These are phyloP conservation scores for Mylabris phalerata DNA, from an alignment of 1,140 invertebrate genomes.

Conservation along the genomic window DNA sequence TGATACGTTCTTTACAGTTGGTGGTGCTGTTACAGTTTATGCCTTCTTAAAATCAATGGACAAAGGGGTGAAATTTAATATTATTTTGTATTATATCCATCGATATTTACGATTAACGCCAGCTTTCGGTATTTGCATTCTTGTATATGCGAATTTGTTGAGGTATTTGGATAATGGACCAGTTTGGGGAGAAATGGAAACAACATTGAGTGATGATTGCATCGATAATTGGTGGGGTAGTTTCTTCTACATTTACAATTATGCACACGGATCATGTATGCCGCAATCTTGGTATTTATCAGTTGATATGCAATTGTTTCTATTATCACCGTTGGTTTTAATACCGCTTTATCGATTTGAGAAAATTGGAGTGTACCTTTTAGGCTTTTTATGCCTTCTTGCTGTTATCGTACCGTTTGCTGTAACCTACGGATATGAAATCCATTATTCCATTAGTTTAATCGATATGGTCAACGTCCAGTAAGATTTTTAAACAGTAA, in stretches of 20 bases:
- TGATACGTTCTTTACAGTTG: constrained; percentile 53
- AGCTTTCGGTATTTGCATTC: constrained; percentile 5
- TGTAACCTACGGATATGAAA: too few species aligned
- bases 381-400: neutral
- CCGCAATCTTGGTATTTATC: constrained; percentile 17
- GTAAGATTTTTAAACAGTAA: too few species aligned
- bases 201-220: constrained; percentile 33
- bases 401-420: constrained; percentile 7
- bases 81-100: constrained; percentile 48
- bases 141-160: constrained; percentile 6
- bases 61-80: constrained; percentile 37
- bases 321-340: constrained; percentile 16
- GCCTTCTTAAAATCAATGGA: constrained; percentile 45
- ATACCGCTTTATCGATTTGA: neutral
- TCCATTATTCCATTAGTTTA: too few species aligned
- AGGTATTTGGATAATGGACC: constrained; percentile 42
- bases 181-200: constrained; percentile 31
- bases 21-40: constrained; percentile 54
- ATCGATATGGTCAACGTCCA: neutral
- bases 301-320: constrained; percentile 18
- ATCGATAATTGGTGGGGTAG: constrained; percentile 48
- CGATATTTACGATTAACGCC: constrained; percentile 43
- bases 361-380: neutral
- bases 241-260: constrained; percentile 46
- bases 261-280: constrained; percentile 2